phyloP scores from a whole-genome alignment of 1,140 invertebrate species.

The Pachypeltis micranthus region DNA sequence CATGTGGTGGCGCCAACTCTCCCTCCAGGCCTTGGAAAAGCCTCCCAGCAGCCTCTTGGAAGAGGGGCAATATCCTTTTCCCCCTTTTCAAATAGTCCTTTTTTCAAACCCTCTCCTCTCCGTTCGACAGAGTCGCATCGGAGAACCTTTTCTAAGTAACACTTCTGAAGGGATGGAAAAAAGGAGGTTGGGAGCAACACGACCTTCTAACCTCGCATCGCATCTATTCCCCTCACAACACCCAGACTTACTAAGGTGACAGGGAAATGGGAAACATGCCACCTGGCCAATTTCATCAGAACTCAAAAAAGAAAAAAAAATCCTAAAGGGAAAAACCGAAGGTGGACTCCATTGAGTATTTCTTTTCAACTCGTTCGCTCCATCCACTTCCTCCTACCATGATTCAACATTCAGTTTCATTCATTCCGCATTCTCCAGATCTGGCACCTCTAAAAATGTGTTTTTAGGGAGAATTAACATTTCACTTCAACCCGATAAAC shows the following conservation, averaged over 20 bases:
- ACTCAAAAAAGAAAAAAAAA: background rate
- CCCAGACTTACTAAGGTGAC: background rate
- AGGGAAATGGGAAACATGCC: conserved; percentile 7
- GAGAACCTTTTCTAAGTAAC: background rate
- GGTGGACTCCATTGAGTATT: background rate
- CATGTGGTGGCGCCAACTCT: too few relatives aligned
- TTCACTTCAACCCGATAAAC: too few relatives aligned
- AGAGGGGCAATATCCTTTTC: background rate
- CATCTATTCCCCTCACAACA: background rate
- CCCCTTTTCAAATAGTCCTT: background rate
- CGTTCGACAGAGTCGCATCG: too few relatives aligned
- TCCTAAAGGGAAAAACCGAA: background rate
- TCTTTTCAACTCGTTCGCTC: background rate
- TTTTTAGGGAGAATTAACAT: too few relatives aligned
- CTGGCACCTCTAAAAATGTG: too few relatives aligned
- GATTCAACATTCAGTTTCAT: too few relatives aligned
- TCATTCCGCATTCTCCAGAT: too few relatives aligned
- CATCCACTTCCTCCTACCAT: too few relatives aligned
- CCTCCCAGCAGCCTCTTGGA: too few relatives aligned
- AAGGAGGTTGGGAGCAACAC: too few relatives aligned
- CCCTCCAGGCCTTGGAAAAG: too few relatives aligned
- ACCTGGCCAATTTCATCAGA: conserved; percentile 6
- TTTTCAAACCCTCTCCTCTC: background rate
- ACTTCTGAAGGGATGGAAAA: too few relatives aligned
- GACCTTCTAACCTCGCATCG: background rate